These are phyloP conservation scores for Thamnaconus septentrionalis DNA, from an alignment of 2,113 vertebrate genomes.

Conservation along the genomic window DNA sequence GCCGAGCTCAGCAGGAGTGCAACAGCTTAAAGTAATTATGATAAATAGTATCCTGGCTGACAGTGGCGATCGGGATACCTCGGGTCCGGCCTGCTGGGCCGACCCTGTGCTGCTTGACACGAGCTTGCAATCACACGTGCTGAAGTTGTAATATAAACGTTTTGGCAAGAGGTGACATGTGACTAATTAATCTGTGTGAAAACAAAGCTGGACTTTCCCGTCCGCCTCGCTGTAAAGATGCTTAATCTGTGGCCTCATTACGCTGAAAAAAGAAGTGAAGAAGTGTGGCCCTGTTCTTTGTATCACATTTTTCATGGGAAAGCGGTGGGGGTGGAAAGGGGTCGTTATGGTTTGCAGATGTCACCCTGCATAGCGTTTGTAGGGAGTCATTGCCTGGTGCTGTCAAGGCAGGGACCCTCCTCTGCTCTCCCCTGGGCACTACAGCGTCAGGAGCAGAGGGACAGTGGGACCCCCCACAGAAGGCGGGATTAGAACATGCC, in stretches of 20 bases:
- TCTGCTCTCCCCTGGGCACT: conserved; percentile 49
- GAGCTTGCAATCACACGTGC: conserved; percentile 12
- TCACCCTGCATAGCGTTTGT: conserved; percentile 70
- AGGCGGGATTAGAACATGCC: neutral
- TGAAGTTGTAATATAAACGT: conserved; percentile 46
- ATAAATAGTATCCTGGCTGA: conserved; percentile 41
- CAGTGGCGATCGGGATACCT: conserved; percentile 24
- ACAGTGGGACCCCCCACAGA: conserved; percentile 43
- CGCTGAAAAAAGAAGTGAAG: conserved; percentile 37
- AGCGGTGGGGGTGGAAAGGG: conserved; percentile 45
- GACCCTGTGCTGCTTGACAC: conserved; percentile 2
- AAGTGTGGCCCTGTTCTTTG: conserved; percentile 57
- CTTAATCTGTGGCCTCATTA: conserved; percentile 61
- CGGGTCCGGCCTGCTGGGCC: conserved; percentile 21
- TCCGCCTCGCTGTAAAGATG: conserved; percentile 38
- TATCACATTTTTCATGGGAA: conserved; percentile 45
- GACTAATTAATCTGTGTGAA: conserved; percentile 33
- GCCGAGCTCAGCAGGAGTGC: no score
- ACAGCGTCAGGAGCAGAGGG: conserved; percentile 49
- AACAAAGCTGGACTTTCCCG: conserved; percentile 21
- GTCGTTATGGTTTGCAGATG: conserved; percentile 77
- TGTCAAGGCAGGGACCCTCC: conserved; percentile 67
- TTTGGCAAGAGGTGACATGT: conserved; percentile 35
- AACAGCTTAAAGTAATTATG: conserved; percentile 14
- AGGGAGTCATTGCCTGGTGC: conserved; percentile 63